Evolutionary conservation across 2,888 invertebrate genomes (phyloP).

Genomic region (Busseola fusca): DNA sequence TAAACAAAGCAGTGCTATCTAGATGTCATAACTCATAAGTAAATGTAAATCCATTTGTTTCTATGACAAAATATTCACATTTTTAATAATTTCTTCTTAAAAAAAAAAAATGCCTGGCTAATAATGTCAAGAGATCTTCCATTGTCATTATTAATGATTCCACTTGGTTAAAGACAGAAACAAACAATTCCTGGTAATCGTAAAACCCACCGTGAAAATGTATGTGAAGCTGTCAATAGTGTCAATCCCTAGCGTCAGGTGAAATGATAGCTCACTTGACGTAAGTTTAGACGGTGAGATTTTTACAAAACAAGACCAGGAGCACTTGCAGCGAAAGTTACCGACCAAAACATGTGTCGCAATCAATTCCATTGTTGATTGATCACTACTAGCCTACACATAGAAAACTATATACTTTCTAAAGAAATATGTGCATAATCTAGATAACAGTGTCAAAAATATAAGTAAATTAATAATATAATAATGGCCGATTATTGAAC

Average conservation of each 20-base stretch:
- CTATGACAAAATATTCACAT: neutral
- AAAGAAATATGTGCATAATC: conserved; percentile 50
- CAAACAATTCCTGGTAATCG: neutral
- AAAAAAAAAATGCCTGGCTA: too few relatives aligned
- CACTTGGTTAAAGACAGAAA: neutral
- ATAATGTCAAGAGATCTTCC: too few relatives aligned
- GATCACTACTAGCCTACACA: conserved; percentile 27
- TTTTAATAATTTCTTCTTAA: too few relatives aligned
- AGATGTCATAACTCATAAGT: neutral
- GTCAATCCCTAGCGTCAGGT: too few relatives aligned
- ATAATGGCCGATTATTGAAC: conserved; percentile 53
- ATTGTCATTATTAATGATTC: too few relatives aligned
- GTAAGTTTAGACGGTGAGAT: too few relatives aligned
- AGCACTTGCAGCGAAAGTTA: conserved; percentile 11
- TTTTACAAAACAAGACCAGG: too few relatives aligned
- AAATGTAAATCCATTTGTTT: neutral
- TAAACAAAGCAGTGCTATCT: neutral
- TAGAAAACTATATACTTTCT: conserved; percentile 44
- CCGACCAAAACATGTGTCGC: neutral
- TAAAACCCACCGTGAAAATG: too few relatives aligned
- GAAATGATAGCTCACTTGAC: too few relatives aligned
- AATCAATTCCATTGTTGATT: conserved; percentile 29
- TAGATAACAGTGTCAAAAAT: conserved; percentile 62
- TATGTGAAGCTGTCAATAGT: too few relatives aligned
- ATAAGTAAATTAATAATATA: conserved; percentile 55